Percentiles rank a stretch among this genome's conserved stretches.
These are phyloP conservation scores for Noturus placidus DNA, from an alignment of 2,113 vertebrate genomes.

Conservation along the genomic window DNA sequence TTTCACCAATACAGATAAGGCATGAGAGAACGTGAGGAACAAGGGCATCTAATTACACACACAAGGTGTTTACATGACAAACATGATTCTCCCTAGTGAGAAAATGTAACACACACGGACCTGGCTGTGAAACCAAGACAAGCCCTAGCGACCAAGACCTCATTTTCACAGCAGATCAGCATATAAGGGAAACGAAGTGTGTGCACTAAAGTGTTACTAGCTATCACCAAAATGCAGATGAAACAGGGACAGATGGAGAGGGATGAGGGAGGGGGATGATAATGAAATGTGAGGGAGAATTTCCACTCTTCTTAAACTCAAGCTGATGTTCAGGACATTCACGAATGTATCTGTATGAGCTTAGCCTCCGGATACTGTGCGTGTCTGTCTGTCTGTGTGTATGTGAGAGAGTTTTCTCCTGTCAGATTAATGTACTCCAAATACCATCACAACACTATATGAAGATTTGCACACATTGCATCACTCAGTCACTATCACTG, in stretches of 20 bases:
- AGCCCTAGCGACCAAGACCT: neutral
- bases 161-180: conserved; percentile 11
- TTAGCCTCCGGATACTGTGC: conserved; percentile 19
- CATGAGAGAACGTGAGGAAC: conserved; percentile 3
- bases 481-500: neutral
- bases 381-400: neutral
- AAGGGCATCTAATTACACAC: conserved; percentile 20
- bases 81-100: neutral
- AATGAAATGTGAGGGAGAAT: conserved; percentile 2
- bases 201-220: conserved; percentile 6
- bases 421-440: neutral
- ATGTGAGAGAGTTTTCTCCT: neutral
- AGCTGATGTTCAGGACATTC: conserved; percentile 23
- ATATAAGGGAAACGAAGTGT: neutral
- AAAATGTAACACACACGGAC: conserved; percentile 5
- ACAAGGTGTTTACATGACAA: conserved; percentile 14
- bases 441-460: conserved; percentile 2
- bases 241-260: conserved; percentile 33
- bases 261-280: neutral
- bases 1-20: neutral
- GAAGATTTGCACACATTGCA: neutral
- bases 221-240: conserved; percentile 16
- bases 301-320: neutral
- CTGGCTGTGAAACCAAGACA: conserved; percentile 1
- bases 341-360: neutral